Evolutionary conservation across 2,888 invertebrate genomes (phyloP).

Genomic region (Ophion slaviceki): DNA sequence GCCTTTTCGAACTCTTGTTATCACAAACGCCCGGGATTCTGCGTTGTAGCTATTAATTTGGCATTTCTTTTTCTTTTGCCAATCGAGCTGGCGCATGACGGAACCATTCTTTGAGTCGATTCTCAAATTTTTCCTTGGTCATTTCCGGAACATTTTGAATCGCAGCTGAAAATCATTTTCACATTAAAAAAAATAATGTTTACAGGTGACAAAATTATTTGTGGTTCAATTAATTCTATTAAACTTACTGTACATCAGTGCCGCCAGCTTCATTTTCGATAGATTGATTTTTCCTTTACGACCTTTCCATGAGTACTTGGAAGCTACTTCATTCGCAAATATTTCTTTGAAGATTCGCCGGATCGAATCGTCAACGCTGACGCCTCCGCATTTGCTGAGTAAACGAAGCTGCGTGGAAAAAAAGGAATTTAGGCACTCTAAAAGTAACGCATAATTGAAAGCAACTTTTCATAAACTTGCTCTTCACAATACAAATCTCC

Average conservation of each 20-base stretch:
- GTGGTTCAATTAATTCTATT: not conserved
- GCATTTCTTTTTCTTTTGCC: conserved; percentile 1
- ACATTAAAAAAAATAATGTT: not conserved
- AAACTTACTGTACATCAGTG: conserved; percentile 28
- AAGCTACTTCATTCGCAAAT: conserved; percentile 33
- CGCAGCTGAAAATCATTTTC: conserved; percentile 9
- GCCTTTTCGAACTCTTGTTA: not conserved
- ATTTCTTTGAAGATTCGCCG: conserved; percentile 34
- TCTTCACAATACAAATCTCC: too few relatives aligned
- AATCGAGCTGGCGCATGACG: conserved; percentile 22
- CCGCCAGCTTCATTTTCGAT: conserved; percentile 16
- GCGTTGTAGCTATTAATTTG: not conserved
- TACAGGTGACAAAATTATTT: not conserved
- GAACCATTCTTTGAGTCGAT: conserved; percentile 21
- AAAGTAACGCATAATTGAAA: too few relatives aligned
- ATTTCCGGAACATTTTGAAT: conserved; percentile 9
- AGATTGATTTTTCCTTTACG: conserved; percentile 18
- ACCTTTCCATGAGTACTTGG: conserved; percentile 22
- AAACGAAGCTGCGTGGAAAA: conserved; percentile 7
- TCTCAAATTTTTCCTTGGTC: conserved; percentile 22
- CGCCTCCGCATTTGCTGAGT: conserved; percentile 28
- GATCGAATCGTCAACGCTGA: conserved; percentile 27
- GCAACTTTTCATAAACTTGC: too few relatives aligned
- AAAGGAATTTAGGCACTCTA: too few relatives aligned
- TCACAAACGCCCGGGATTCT: not conserved